Base-by-base conservation (phyloP, 2,888 invertebrate genomes). In the Tanytarsus gracilentus region DNA sequence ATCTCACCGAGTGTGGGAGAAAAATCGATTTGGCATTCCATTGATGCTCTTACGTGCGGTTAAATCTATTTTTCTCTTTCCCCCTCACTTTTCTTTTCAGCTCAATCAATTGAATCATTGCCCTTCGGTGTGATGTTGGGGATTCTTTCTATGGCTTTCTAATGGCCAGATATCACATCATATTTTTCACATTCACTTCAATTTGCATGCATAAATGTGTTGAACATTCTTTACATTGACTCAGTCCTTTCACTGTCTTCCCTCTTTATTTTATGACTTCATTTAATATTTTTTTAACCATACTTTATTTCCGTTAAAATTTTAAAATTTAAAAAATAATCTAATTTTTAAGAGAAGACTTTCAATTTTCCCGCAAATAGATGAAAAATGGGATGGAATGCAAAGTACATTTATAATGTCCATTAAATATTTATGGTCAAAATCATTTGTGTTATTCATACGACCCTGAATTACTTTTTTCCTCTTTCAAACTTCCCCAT, bases 351-450 rank as follows among this genome's bases (percentile, higher is more conserved):
- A n/a, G n/a, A n/a, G n/a, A n/a, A n/a, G n/a, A n/a, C n/a, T n/a
- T n/a, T n/a, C n/a, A n/a, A n/a, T n/a, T n/a, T n/a, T n/a, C n/a
- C n/a, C n/a, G 23, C 11, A 44, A 23, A 44, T 44, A 23, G 44
- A 44, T 44, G 21, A 40, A 44, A 44, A 36, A 33, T 33, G 33
- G 53, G 8, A 23, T 11, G 29, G 36, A 53, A 53, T 53, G 53
- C 39, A 36, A 36, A 53, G 39, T 39, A 53, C 53, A 53, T 53
- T 53, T 33, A 53, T 53, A 36, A 53, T 53, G 53, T 53, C 36
- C 53, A 53, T 53, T 53, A 53, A 53, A 53, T 36, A 53, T 53
- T 53, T 53, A 53, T 53, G 53, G 36, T 53, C 53, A 29, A 36
- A 53, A 25, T 53, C 53, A 29, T 53, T 18, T 44, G 44, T 44